Conservation (phyloP, 2,888 invertebrate genomes). For the Leistus spinibarbis region DNA sequence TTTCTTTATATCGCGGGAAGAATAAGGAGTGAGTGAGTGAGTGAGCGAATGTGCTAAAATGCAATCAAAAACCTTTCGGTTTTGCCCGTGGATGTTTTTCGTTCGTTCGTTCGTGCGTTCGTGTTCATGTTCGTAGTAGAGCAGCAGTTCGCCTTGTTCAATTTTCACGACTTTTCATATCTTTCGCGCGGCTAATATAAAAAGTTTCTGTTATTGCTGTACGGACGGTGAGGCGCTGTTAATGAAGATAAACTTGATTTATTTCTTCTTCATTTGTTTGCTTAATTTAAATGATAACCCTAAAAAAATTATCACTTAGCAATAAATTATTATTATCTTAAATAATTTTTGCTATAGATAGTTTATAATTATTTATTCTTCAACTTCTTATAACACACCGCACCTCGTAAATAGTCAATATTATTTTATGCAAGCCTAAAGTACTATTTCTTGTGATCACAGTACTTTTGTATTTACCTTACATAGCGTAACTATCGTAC, state of each 20-base stretch:
- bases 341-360: too few species aligned
- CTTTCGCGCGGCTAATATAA: conserved; percentile 12
- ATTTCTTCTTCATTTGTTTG: conserved; percentile 10
- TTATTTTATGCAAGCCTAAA: too few species aligned
- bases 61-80: conserved; percentile 12
- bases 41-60: conserved; percentile 6
- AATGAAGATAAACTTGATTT: conserved; percentile 21
- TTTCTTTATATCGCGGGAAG: conserved; percentile 11
- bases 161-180: neutral
- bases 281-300: conserved; percentile 20
- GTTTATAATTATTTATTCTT: too few species aligned
- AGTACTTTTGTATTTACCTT: too few species aligned
- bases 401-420: too few species aligned
- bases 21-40: neutral
- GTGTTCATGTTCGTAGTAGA: neutral
- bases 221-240: neutral
- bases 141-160: neutral
- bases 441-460: too few species aligned
- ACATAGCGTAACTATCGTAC: too few species aligned
- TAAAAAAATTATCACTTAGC: neutral
- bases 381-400: too few species aligned
- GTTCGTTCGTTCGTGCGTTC: neutral
- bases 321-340: too few species aligned
- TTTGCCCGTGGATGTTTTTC: neutral
- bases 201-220: conserved; percentile 15